These are phyloP conservation scores for Centroberyx gerrardi DNA, from an alignment of 2,797 vertebrate genomes.

Conservation along the genomic window DNA sequence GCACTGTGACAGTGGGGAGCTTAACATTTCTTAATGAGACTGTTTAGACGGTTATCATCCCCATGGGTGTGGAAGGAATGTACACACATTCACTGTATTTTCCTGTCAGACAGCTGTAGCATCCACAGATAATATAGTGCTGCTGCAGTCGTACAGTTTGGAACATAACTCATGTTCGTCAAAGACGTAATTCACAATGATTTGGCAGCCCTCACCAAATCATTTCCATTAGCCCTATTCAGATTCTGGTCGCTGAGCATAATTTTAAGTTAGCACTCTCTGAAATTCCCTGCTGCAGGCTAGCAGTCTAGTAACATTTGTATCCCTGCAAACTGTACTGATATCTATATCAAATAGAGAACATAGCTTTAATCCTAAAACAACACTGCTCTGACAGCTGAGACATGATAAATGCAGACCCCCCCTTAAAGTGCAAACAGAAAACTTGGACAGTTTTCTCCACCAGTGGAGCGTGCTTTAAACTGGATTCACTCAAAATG, in stretches of 20 bases:
- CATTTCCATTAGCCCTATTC: conserved; percentile 49
- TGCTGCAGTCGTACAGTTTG: conserved; percentile 20
- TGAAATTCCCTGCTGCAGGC: conserved; percentile 45
- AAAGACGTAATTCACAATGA: conserved; percentile 11
- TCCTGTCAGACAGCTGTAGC: conserved; percentile 41
- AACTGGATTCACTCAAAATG: neutral
- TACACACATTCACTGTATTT: conserved; percentile 48
- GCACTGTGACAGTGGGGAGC: conserved; percentile 47
- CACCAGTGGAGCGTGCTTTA: neutral
- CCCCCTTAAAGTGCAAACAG: conserved; percentile 7
- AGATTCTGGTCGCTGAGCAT: conserved; percentile 45
- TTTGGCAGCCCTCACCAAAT: conserved; percentile 48
- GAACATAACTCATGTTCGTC: conserved; percentile 15
- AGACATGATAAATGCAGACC: neutral
- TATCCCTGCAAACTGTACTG: conserved; percentile 35
- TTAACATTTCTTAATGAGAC: conserved; percentile 71
- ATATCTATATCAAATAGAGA: conserved; percentile 44
- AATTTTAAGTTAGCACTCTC: conserved; percentile 55
- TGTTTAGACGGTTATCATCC: conserved; percentile 63
- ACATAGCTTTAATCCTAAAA: conserved; percentile 23
- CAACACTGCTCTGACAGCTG: conserved; percentile 42
- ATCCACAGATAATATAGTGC: neutral
- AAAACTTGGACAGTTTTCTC: conserved; percentile 22
- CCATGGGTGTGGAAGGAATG: conserved; percentile 72
- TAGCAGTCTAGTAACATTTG: conserved; percentile 49